Evolutionary conservation across 2,797 vertebrate genomes (phyloP).

Genomic region (Emys orbicularis): DNA sequence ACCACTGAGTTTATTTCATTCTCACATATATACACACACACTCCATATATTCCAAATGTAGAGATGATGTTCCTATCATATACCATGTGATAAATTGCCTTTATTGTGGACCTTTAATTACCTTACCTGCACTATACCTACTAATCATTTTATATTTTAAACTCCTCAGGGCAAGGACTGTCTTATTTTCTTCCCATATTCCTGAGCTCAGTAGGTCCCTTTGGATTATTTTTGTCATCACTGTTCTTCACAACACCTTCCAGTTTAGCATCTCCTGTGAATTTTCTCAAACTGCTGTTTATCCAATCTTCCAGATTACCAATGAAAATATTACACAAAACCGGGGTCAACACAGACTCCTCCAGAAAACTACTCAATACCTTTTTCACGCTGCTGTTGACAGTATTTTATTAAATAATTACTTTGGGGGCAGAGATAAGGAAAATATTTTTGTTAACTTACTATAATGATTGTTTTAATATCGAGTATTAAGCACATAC

Average conservation of each 20-base stretch:
- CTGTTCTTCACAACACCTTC: neutral
- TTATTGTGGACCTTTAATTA: conserved; percentile 31
- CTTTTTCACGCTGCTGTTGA: neutral
- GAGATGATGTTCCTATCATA: neutral
- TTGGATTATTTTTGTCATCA: conserved; percentile 32
- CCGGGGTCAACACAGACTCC: neutral
- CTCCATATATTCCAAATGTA: neutral
- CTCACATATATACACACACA: neutral
- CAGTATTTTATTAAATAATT: neutral
- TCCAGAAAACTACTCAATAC: conserved; percentile 19
- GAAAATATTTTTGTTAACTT: neutral
- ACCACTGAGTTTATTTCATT: neutral
- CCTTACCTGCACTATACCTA: conserved; percentile 15
- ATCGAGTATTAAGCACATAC: neutral
- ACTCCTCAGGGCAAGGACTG: conserved; percentile 3
- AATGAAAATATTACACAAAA: neutral
- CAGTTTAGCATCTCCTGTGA: conserved; percentile 19
- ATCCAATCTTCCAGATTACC: neutral
- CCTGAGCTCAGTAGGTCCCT: conserved; percentile 21
- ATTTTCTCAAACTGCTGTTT: conserved; percentile 19
- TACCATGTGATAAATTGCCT: neutral
- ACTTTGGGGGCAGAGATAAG: neutral
- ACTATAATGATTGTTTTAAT: neutral
- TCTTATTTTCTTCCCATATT: conserved; percentile 39
- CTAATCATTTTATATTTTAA: conserved; percentile 10